Evolutionary conservation across 2,113 vertebrate species (phyloP), one percentile per base, ranked within the genome.

Genomic region (Lonchura striata): DNA sequence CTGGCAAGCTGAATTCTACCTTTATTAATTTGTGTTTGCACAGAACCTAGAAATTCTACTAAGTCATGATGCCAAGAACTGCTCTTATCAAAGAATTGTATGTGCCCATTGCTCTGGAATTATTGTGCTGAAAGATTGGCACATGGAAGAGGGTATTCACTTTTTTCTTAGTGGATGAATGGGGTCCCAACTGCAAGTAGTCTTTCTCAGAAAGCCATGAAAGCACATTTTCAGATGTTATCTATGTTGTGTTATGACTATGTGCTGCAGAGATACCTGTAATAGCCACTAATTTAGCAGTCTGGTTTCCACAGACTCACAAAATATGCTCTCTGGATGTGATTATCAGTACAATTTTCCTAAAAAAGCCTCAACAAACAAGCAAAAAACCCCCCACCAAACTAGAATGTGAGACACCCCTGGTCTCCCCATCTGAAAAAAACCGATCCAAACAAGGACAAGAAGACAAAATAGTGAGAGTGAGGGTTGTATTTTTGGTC

Each of bases 301-400:
- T 47, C 17, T 76, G n/a, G 6, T 65, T 91, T 81, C 50, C 41
- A 31, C 6, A 69, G 37, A n/a, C 13, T 49, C 28, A 65, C 0
- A 1, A 53, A 82, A 37, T 53, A 37, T 4, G 6, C 9, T 37
- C 12, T 17, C 13, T 68, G 35, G 21, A 44, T 70, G 15, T 74
- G n/a, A 19, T 85, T 33, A 25, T 47, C 33, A 54, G 37, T 83
- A 41, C 16, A 21, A 5, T 57, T 85, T 82, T 35, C 11, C 19
- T 63, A 37, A 64, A 75, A 66, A 47, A 33, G 7, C 0, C 21
- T 4, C 7, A 59, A 23, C 7, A 69, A 68, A 54, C 8, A 39
- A 85, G 46, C 16, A 23, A 50, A 44, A 41, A 17, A 2, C 0
- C 0, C 13, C 13, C 16, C 24, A 57, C 10, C n/a, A 35, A 60